These are phyloP conservation scores for Triops cancriformis DNA, from an alignment of 1,140 invertebrate species.

Conservation along the genomic window DNA sequence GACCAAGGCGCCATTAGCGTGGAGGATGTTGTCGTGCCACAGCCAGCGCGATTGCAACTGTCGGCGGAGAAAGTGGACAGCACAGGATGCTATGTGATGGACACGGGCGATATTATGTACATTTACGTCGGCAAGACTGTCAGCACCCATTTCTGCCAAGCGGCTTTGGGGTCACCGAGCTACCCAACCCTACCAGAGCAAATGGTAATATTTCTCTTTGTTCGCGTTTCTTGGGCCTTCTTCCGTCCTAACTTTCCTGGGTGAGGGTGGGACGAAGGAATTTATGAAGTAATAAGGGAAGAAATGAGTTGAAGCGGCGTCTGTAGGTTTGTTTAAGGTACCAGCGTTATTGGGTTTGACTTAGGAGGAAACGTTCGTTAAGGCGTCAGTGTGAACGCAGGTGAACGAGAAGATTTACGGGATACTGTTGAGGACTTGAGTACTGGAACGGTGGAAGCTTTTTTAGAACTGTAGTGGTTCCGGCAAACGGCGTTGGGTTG, in stretches of 20 bases:
- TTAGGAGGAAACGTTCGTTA: too few relatives aligned
- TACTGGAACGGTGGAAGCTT: background rate
- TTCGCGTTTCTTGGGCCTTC: background rate
- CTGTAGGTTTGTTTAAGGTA: too few relatives aligned
- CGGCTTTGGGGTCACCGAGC: slow-evolving; percentile 56
- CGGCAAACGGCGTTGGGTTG: too few relatives aligned
- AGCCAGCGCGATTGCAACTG: slow-evolving; percentile 49
- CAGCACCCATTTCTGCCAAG: slow-evolving; percentile 61
- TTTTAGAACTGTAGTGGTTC: too few relatives aligned
- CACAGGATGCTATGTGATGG: slow-evolving; percentile 84
- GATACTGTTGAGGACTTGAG: too few relatives aligned
- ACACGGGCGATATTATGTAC: slow-evolving; percentile 72
- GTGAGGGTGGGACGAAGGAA: too few relatives aligned
- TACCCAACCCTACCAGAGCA: slow-evolving; percentile 55
- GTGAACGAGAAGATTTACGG: too few relatives aligned
- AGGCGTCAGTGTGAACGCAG: too few relatives aligned
- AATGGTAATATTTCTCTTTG: slow-evolving; percentile 43
- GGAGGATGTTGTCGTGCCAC: slow-evolving; percentile 37
- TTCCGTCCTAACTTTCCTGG: too few relatives aligned
- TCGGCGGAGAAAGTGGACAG: slow-evolving; percentile 66
- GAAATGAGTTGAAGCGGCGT: too few relatives aligned
- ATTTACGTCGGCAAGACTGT: slow-evolving; percentile 80
- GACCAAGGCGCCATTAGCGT: slow-evolving; percentile 43
- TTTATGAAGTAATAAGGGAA: too few relatives aligned
- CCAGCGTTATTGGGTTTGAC: too few relatives aligned